A percentile compares a stretch with the other conserved stretches of the same genome.
phyloP scores from a whole-genome alignment of 2,797 vertebrate species.

The Psittacula echo region DNA sequence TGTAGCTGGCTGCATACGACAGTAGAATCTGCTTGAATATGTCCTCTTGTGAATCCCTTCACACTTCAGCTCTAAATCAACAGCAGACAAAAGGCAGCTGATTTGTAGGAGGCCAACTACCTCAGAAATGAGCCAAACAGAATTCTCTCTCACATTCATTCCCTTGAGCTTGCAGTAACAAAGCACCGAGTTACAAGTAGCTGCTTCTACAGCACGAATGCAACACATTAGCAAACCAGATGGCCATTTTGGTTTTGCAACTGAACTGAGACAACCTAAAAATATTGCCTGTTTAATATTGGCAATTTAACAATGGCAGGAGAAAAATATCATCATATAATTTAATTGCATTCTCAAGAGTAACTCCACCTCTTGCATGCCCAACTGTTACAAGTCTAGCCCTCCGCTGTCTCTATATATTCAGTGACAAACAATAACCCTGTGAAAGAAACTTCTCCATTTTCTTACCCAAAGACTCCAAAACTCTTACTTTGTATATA shows the following conservation, averaged over 20 bases:
- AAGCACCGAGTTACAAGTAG: not conserved
- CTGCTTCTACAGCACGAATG: not conserved
- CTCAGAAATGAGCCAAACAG: not conserved
- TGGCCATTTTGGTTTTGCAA: not conserved
- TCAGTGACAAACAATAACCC: not conserved
- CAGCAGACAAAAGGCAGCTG: not conserved
- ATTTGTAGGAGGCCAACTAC: not conserved
- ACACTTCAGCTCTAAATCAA: not conserved
- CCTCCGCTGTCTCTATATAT: not conserved
- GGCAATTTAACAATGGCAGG: not conserved
- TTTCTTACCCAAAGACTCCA: not conserved
- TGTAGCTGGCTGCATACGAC: not conserved
- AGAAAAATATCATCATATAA: not conserved
- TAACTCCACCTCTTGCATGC: not conserved
- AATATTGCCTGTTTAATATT: not conserved
- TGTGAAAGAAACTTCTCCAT: not conserved
- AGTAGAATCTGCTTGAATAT: not conserved
- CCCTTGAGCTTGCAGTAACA: not conserved
- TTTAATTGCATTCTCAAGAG: not conserved
- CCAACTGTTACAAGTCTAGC: not conserved
- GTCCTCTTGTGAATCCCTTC: not conserved
- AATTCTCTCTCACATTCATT: fast-evolving
- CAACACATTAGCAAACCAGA: not conserved
- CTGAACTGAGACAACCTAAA: not conserved
- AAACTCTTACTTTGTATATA: not conserved